Evolutionary conservation across 2,888 invertebrate genomes (phyloP).

Genomic region (Xestobium rufovillosum): DNA sequence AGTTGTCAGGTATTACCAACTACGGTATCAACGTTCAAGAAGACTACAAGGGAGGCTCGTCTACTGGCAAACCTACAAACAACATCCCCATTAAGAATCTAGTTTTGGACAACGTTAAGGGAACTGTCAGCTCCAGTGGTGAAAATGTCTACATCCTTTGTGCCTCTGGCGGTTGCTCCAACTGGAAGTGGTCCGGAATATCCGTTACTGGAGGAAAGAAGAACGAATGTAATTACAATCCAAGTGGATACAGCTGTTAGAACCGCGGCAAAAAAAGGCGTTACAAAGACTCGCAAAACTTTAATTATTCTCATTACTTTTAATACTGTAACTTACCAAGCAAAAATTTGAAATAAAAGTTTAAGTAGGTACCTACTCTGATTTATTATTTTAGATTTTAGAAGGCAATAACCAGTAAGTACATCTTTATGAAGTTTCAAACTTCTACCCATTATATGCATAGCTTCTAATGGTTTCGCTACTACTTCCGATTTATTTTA

Average conservation of each 20-base stretch:
- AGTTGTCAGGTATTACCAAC: slow-evolving; percentile 18
- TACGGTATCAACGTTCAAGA: slow-evolving; percentile 24
- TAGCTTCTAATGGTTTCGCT: too few relatives aligned
- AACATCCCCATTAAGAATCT: slow-evolving; percentile 22
- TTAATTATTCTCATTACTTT: too few relatives aligned
- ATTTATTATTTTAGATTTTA: too few relatives aligned
- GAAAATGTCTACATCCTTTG: slow-evolving; percentile 19
- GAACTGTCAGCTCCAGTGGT: slow-evolving; percentile 14
- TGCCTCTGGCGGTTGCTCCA: slow-evolving; percentile 18
- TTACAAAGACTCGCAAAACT: too few relatives aligned
- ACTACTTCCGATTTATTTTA: too few relatives aligned
- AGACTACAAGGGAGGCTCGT: slow-evolving; percentile 18
- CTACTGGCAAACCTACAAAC: slow-evolving; percentile 15
- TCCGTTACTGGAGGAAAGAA: slow-evolving; percentile 13
- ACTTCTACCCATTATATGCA: too few relatives aligned
- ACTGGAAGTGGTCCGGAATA: slow-evolving; percentile 19
- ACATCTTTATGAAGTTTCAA: too few relatives aligned
- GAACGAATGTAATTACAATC: slow-evolving; percentile 18
- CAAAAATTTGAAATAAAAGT: too few relatives aligned
- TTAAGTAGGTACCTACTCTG: too few relatives aligned
- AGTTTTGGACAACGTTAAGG: slow-evolving; percentile 12
- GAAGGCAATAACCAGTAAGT: too few relatives aligned
- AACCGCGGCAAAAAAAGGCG: too few relatives aligned
- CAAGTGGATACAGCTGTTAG: slow-evolving; percentile 18
- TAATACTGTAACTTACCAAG: too few relatives aligned